These are phyloP conservation scores for Dasyornis broadbenti DNA, from an alignment of 2,113 vertebrate species.

Conservation along the genomic window DNA sequence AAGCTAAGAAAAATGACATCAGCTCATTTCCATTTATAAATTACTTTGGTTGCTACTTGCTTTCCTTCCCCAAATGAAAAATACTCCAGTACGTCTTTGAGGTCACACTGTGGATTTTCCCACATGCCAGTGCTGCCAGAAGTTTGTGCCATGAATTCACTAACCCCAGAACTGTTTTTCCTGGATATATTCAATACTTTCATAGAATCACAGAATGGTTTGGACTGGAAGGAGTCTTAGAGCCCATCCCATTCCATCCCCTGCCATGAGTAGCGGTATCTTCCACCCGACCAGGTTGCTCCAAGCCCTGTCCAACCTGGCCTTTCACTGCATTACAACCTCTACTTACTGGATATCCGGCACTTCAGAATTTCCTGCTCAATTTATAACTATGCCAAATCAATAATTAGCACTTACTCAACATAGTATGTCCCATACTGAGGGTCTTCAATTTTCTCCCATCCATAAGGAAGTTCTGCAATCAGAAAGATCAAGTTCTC, in stretches of 20 bases:
- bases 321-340: background rate
- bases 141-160: rapidly evolving
- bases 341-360: background rate
- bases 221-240: background rate
- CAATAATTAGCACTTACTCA: constrained; percentile 82
- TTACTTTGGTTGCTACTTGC: background rate
- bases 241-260: background rate
- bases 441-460: constrained; percentile 98
- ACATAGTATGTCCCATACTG: constrained; percentile 96
- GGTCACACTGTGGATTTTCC: background rate
- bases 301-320: background rate
- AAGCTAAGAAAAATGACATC: background rate
- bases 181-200: background rate
- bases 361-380: background rate
- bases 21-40: background rate
- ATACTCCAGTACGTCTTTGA: background rate
- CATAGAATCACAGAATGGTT: background rate
- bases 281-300: background rate
- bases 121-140: background rate
- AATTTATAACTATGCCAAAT: background rate
- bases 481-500: constrained; percentile 24
- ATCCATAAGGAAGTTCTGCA: constrained; percentile 95
- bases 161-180: background rate
- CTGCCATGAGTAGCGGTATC: background rate
- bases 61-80: background rate